Conservation (phyloP, 2,797 vertebrate species). For the Sciaenops ocellatus region DNA sequence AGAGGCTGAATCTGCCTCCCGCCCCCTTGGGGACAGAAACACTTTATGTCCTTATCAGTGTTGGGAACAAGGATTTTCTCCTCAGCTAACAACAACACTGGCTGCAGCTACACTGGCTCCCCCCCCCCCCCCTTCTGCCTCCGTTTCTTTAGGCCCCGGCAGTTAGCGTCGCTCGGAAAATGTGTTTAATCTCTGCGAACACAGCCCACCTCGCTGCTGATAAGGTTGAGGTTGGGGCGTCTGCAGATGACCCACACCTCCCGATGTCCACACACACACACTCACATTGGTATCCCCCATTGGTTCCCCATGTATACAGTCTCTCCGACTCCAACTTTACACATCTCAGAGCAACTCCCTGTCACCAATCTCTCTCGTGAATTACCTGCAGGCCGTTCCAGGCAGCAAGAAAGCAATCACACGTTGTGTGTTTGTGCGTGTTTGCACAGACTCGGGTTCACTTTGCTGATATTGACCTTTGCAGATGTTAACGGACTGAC, state of each 20-base stretch:
- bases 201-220: slow-evolving; percentile 73
- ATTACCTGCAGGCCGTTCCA: slow-evolving; percentile 49
- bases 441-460: slow-evolving; percentile 6
- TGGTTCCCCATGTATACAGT: slow-evolving; percentile 42
- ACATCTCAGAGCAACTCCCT: slow-evolving; percentile 54
- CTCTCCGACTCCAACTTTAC: slow-evolving; percentile 58
- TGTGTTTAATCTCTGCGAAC: slow-evolving; percentile 77
- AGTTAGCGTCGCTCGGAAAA: slow-evolving; percentile 66
- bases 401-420: slow-evolving; percentile 54
- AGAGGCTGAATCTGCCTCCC: slow-evolving; percentile 74
- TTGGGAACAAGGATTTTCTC: slow-evolving; percentile 85
- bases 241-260: slow-evolving; percentile 66
- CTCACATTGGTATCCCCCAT: slow-evolving; percentile 26
- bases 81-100: slow-evolving; percentile 80
- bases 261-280: slow-evolving; percentile 32
- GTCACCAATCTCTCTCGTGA: slow-evolving; percentile 62
- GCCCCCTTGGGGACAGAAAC: slow-evolving; percentile 79
- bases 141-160: slow-evolving; percentile 66
- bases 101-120: slow-evolving; percentile 68
- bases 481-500: slow-evolving; percentile 30
- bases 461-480: slow-evolving; percentile 35
- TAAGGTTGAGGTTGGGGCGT: slow-evolving; percentile 70
- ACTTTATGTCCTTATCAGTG: slow-evolving; percentile 84
- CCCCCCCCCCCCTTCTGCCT: slow-evolving; percentile 27
- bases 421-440: slow-evolving; percentile 45